A percentile compares a stretch with the other conserved stretches of the same genome.
Evolutionary conservation across 1,140 invertebrate genomes (phyloP).

Genomic region (Drosophila pallidifrons): DNA sequence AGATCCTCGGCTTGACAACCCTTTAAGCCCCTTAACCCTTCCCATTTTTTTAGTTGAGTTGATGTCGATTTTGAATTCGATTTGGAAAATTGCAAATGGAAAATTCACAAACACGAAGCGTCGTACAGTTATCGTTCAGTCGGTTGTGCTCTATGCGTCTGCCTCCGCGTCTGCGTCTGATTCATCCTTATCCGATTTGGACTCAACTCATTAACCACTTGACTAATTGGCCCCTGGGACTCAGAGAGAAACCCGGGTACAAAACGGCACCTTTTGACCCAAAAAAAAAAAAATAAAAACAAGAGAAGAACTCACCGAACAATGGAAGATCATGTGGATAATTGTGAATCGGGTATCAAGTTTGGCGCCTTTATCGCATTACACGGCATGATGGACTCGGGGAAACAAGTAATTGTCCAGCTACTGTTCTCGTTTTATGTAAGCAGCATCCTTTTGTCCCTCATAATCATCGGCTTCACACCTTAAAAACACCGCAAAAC

Average conservation of each 20-base stretch:
- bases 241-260: neutral
- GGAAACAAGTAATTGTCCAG: conserved; percentile 37
- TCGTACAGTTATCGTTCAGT: conserved; percentile 47
- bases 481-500: conserved; percentile 70
- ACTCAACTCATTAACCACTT: conserved; percentile 81
- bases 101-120: conserved; percentile 34
- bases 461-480: conserved; percentile 65
- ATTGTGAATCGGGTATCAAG: conserved; percentile 42
- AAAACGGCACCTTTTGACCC: conserved; percentile 50
- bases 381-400: conserved; percentile 47
- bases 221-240: conserved; percentile 68
- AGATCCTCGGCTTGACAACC: conserved; percentile 47
- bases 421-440: conserved; percentile 17
- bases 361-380: conserved; percentile 76
- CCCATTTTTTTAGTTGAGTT: conserved; percentile 19
- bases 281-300: conserved; percentile 28
- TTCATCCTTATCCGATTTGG: conserved; percentile 58
- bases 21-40: conserved; percentile 75
- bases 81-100: conserved; percentile 20
- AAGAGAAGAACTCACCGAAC: conserved; percentile 3
- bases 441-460: conserved; percentile 51
- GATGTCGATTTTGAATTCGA: conserved; percentile 15
- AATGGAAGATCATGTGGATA: conserved; percentile 58
- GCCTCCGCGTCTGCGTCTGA: too few species aligned
- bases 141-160: conserved; percentile 21